phyloP scores from a whole-genome alignment of 1,140 invertebrate genomes.

The Probaryconus sp. region DNA sequence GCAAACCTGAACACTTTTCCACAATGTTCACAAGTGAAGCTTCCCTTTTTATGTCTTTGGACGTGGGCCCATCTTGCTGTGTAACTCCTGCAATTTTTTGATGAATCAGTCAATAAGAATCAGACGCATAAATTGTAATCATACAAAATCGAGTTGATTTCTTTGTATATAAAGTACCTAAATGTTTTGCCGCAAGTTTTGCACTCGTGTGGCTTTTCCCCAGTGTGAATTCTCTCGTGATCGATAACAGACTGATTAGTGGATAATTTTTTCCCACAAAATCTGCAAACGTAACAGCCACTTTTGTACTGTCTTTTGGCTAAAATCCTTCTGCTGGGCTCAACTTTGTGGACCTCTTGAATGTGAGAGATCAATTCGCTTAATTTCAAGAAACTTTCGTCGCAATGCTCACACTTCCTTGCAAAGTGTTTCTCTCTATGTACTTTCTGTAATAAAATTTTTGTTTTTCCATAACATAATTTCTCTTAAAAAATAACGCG shows the following conservation, averaged over 20 bases:
- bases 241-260: slow-evolving; percentile 62
- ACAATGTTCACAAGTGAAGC: slow-evolving; percentile 62
- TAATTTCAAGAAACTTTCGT: slow-evolving; percentile 65
- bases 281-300: slow-evolving; percentile 62
- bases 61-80: slow-evolving; percentile 62
- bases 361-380: slow-evolving; percentile 55
- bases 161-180: slow-evolving; percentile 37
- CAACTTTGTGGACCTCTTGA: slow-evolving; percentile 52
- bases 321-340: slow-evolving; percentile 37
- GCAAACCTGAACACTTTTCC: slow-evolving; percentile 62
- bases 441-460: slow-evolving; percentile 50
- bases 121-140: neutral
- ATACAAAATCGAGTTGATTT: neutral
- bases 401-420: slow-evolving; percentile 70
- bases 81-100: slow-evolving; percentile 53
- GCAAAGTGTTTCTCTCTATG: slow-evolving; percentile 62
- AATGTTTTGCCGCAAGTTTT: slow-evolving; percentile 77
- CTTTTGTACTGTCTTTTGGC: slow-evolving; percentile 56
- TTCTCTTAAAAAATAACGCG: no score
- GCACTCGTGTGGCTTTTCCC: slow-evolving; percentile 79
- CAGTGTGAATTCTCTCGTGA: slow-evolving; percentile 79
- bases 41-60: slow-evolving; percentile 61
- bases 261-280: slow-evolving; percentile 65
- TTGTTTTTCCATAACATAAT: neutral
- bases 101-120: no score